Evolutionary conservation across 2,797 vertebrate species (phyloP).

Genomic region (Pseudochirops corinnae): DNA sequence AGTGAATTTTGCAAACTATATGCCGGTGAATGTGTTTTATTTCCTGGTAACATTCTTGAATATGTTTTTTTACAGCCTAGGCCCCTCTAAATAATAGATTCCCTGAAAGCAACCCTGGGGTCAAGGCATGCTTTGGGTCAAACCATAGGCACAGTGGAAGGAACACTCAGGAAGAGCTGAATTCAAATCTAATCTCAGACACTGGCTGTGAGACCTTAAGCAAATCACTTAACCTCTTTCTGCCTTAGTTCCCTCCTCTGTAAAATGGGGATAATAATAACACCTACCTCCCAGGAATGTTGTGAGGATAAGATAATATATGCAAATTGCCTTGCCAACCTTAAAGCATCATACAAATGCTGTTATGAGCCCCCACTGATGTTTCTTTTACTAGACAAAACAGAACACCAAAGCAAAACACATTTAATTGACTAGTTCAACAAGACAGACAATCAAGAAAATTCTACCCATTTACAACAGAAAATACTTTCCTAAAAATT

Average conservation of each 20-base stretch:
- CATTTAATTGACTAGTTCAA: neutral
- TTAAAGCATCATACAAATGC: neutral
- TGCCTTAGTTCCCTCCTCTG: neutral
- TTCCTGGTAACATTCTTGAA: neutral
- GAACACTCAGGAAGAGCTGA: neutral
- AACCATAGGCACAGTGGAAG: neutral
- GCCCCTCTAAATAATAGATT: neutral
- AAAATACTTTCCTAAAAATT: neutral
- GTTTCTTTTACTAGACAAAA: neutral
- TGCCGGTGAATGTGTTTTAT: neutral
- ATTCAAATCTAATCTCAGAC: neutral
- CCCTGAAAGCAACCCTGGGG: neutral
- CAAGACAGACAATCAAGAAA: neutral
- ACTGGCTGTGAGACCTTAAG: neutral
- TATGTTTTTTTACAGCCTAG: neutral
- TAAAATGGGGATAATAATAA: neutral
- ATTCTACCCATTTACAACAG: neutral
- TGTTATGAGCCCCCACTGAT: neutral
- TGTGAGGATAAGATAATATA: neutral
- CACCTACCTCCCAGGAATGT: neutral
- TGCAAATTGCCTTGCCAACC: neutral
- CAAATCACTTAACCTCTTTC: neutral
- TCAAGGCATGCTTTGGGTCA: neutral
- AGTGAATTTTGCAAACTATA: neutral
- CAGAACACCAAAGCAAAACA: neutral